Conservation (phyloP, 2,888 invertebrate genomes). For the Dorcus hopei region DNA sequence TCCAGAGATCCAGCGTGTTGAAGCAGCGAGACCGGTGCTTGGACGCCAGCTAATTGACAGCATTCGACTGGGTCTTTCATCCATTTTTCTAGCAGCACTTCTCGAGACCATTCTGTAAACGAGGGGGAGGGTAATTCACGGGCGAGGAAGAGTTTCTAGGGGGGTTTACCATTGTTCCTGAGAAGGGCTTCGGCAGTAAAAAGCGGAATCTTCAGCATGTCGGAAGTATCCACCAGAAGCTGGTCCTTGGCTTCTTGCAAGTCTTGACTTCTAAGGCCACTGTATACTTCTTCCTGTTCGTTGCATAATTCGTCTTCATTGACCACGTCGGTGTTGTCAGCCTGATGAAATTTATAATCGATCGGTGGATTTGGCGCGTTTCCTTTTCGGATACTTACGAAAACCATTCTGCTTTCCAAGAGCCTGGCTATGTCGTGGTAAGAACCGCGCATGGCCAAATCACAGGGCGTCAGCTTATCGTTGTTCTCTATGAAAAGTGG, state of each 20-base stretch:
- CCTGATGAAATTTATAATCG: constrained; percentile 33
- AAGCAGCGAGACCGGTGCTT: constrained; percentile 56
- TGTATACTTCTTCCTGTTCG: constrained; percentile 55
- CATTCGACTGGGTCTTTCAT: constrained; percentile 63
- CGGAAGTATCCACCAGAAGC: constrained; percentile 65
- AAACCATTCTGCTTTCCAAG: constrained; percentile 67
- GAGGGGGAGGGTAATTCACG: too few relatives aligned
- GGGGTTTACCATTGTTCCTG: constrained; percentile 58
- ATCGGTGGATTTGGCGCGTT: not conserved
- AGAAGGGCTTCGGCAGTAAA: constrained; percentile 68
- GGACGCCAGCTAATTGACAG: constrained; percentile 64
- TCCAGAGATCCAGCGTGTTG: constrained; percentile 45
- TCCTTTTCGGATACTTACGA: constrained; percentile 48
- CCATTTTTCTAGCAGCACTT: constrained; percentile 64
- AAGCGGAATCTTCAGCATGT: constrained; percentile 67
- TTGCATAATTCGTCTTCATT: constrained; percentile 52
- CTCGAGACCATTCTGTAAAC: constrained; percentile 64
- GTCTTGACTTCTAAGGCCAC: constrained; percentile 63
- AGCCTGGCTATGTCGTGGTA: constrained; percentile 61
- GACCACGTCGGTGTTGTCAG: constrained; percentile 50
- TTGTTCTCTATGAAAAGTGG: constrained; percentile 62
- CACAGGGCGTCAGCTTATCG: constrained; percentile 62
- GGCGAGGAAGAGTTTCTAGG: not conserved
- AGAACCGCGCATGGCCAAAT: constrained; percentile 59
- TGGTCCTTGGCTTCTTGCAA: constrained; percentile 69